Evolutionary conservation across 1,140 invertebrate species (phyloP), one percentile per base, ranked within the genome.

Genomic region (Penaeus indicus): DNA sequence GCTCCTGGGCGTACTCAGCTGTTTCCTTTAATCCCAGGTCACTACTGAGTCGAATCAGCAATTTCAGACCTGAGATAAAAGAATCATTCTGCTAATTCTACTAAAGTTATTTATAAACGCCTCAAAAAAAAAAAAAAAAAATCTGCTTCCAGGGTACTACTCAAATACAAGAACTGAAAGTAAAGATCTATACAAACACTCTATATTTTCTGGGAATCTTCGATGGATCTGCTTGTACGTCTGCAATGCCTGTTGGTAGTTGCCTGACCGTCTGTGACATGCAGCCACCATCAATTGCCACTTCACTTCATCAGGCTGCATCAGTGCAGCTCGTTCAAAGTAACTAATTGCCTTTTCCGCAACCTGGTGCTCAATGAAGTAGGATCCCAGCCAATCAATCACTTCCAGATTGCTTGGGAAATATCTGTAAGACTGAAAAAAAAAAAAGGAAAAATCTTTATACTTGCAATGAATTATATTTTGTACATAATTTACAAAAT

Each of bases 301-400:
- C 92, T 96, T 96, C 0, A 96, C 95, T 92, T 97, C 95, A 91
- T 95, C 95, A 1, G 97, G 97, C 93, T 97, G 96, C 91, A 98
- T 95, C n/a, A 97, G 93, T 11, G 97, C 95, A 0, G 97, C 97
- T 92, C 96, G 95, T 93, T 98, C 96, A 92, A 98, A 98, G 93
- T 97, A 98, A 38, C 94, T 94, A 67, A 98, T 94, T 8, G 98
- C 97, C 93, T 98, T 98, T 92, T 99, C 98, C 67, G 96, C 90
- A 22, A 91, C 90, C 69, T 91, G 90, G 60, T 88, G 88, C 91
- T 98, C 96, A 85, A 98, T 96, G 92, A 97, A 98, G 92, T 98
- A 98, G 0, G 96, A 96, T 72, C 96, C 97, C 47, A 99, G 94
- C 95, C 97, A 99, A 92, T 98, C 96, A 86, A 99, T 96, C 0